Evolutionary conservation across 2,797 vertebrate species (phyloP), one percentile per base, ranked within the genome.

Genomic region (Vespertilio murinus): DNA sequence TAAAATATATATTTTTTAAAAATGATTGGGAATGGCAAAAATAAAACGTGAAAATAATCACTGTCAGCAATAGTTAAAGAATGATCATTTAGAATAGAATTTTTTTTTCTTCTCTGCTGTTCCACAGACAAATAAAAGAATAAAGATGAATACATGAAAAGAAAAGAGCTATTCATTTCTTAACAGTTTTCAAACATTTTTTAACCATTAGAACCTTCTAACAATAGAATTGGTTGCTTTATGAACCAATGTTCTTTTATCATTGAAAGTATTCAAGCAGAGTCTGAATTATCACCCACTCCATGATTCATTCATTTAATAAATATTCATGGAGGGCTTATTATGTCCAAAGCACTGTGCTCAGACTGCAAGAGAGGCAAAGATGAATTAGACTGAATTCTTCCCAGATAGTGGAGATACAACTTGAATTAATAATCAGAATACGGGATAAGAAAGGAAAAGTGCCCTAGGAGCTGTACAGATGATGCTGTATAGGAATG

Each of bases 261-360:
- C 67, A 35, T 88, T 83, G 91, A 89, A 96, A 59, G 59, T 84
- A 56, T 93, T 95, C 75, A 94, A 88, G 78, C 56, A 90, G 88
- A 82, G 22, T 85, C 30, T 92, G 78, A 92, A 96, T 94, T 92
- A 83, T 90, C 83, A 96, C 54, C 78, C 64, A 83, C 52, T 80
- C 89, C 54, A 52, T 88, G 90, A 93, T 67, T 96, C 83, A 86
- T 73, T 92, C 38, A 33, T 56, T 92, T 94, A 75, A 94, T 96
- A 96, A 96, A 95, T 96, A 96, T 96, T 93, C 59, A 96, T 94
- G 64, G 70, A 82, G 11, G 54, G 54, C 79, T 90, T 84, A 78
- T 80, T 89, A 77, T 80, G 56, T 67, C 78, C 40, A 89, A 69
- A 71, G 40, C 79, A 65, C 35, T 71, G 38, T 91, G 52, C 91